A percentile compares a stretch with the other conserved stretches of the same genome.
Evolutionary conservation across 2,797 vertebrate species (phyloP).

Genomic region (Coendou prehensilis): DNA sequence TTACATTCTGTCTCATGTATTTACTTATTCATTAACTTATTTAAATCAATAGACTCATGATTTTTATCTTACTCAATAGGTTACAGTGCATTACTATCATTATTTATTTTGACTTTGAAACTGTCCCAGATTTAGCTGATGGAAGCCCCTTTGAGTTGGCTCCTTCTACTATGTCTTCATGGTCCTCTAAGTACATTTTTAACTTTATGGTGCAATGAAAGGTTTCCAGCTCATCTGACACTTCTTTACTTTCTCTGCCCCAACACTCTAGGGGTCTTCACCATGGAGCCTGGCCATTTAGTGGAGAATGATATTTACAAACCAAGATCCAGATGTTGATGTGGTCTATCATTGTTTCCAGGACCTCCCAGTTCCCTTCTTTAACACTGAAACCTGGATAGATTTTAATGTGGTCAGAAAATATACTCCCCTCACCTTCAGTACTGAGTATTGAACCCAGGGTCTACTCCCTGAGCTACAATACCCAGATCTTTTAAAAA

Average conservation of each 20-base stretch:
- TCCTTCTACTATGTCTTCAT: not conserved
- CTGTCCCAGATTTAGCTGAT: not conserved
- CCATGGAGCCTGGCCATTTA: not conserved
- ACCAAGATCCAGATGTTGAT: not conserved
- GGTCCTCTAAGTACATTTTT: not conserved
- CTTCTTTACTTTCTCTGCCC: not conserved
- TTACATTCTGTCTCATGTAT: not conserved
- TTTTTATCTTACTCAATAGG: not conserved
- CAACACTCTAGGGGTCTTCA: not conserved
- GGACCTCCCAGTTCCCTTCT: not conserved
- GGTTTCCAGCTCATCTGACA: not conserved
- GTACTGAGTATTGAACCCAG: too few relatives aligned
- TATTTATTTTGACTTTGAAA: slow-evolving; percentile 27
- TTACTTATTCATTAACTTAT: not conserved
- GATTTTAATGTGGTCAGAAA: not conserved
- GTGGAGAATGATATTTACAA: not conserved
- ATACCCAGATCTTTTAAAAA: too few relatives aligned
- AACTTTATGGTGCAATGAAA: not conserved
- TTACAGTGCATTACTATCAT: not conserved
- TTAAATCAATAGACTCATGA: not conserved
- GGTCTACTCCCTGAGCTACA: too few relatives aligned
- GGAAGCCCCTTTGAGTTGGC: not conserved
- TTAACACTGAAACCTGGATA: not conserved
- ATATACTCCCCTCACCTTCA: too few relatives aligned
- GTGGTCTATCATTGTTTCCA: not conserved